These are phyloP conservation scores for Leistus spinibarbis DNA, from an alignment of 2,888 invertebrate species.

Conservation along the genomic window DNA sequence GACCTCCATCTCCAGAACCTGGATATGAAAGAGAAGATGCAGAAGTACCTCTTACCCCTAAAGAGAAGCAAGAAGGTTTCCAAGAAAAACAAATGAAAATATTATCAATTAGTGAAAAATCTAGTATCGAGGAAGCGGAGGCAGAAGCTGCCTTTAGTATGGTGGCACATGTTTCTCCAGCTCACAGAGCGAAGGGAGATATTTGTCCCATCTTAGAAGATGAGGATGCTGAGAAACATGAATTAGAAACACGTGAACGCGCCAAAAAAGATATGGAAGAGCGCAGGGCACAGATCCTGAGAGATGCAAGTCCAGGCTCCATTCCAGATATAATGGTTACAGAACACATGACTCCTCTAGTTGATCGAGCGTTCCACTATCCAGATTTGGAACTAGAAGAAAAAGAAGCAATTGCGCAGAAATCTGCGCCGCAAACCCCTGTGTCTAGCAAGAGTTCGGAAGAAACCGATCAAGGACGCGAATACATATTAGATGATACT, in stretches of 20 bases:
- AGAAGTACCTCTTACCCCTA: background rate
- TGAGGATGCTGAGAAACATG: conserved; percentile 60
- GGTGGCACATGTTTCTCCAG: conserved; percentile 58
- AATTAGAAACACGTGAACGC: conserved; percentile 58
- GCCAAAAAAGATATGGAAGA: conserved; percentile 55
- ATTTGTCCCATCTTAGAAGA: conserved; percentile 59
- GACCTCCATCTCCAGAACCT: conserved; percentile 62
- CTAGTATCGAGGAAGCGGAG: conserved; percentile 59
- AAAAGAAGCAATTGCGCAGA: conserved; percentile 52
- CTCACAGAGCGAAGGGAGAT: conserved; percentile 53
- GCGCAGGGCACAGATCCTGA: conserved; percentile 56
- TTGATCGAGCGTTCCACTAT: conserved; percentile 57
- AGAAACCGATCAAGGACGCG: conserved; percentile 68
- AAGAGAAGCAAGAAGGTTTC: conserved; percentile 50
- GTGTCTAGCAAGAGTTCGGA: conserved; percentile 69
- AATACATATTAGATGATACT: conserved; percentile 67
- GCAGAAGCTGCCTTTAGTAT: conserved; percentile 60
- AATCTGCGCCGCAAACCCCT: conserved; percentile 66
- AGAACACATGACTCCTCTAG: conserved; percentile 62
- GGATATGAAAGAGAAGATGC: conserved; percentile 48
- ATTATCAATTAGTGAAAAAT: conserved; percentile 55
- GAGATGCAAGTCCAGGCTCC: conserved; percentile 66
- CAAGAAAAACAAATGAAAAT: conserved; percentile 55
- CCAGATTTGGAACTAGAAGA: conserved; percentile 59
- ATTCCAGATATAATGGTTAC: conserved; percentile 69